These are phyloP conservation scores for Micronycteris hirsuta DNA, from an alignment of 2,113 vertebrate genomes.

Conservation along the genomic window DNA sequence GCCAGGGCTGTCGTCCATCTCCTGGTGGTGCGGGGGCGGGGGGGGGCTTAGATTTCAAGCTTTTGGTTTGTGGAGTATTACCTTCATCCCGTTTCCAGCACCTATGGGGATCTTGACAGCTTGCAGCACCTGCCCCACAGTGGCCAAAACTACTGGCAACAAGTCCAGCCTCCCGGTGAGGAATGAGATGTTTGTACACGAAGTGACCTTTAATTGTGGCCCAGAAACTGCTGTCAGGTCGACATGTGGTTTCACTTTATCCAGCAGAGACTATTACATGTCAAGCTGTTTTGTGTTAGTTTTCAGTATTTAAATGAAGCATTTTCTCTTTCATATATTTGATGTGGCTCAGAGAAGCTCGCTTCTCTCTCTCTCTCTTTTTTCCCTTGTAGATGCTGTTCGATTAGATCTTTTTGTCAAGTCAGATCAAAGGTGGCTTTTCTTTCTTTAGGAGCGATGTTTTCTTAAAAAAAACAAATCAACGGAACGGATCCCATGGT, in stretches of 20 bases:
- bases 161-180: conserved; percentile 43
- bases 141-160: background rate
- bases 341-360: conserved; percentile 75
- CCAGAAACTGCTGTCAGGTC: conserved; percentile 75
- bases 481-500: conserved; percentile 56
- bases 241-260: conserved; percentile 74
- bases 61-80: fast-evolving
- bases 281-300: conserved; percentile 75
- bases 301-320: conserved; percentile 75
- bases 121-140: conserved; percentile 61
- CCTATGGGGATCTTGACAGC: background rate
- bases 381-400: conserved; percentile 61
- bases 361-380: background rate
- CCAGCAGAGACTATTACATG: conserved; percentile 64
- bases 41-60: too few species aligned
- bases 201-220: conserved; percentile 77
- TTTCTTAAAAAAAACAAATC: conserved; percentile 69
- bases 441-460: conserved; percentile 65
- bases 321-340: conserved; percentile 77
- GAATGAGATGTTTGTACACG: conserved; percentile 65
- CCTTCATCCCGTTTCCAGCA: fast-evolving
- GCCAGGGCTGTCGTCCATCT: background rate
- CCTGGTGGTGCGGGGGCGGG: too few species aligned
- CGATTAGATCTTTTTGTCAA: conserved; percentile 78
- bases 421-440: conserved; percentile 76